Evolutionary conservation across 2,797 vertebrate genomes (phyloP), one percentile per base, ranked within the genome.

Genomic region (Halcyon badia): DNA sequence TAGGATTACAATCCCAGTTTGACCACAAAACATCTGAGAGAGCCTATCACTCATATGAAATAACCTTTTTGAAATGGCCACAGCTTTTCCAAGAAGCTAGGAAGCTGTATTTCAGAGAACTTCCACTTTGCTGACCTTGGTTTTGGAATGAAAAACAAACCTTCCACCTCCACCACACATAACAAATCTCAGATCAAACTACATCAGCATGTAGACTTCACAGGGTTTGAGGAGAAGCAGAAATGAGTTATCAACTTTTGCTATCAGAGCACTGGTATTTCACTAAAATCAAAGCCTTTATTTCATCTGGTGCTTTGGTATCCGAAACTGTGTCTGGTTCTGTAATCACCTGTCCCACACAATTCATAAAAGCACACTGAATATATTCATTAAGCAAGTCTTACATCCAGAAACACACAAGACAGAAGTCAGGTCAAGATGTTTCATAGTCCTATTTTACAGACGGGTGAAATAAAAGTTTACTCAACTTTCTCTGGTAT

Each of bases 281-380:
- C 62, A 39, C 73, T 94, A 66, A 93, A 95, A 72, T 79, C 82
- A 93, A 90, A 84, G 4, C n/a, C 44, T 94, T 82, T 96, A 82
- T 88, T 88, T 93, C 35, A 72, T 26, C 42, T 65, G 18, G 20
- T 91, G 33, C 46, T 86, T 81, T 58, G 41, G 17, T 71, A 75
- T 77, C 84, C 89, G 84, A 71, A 84, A 52, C 6, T 42, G 4
- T 62, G 21, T 84, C 86, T 87, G 16, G 15, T 56, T 84, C 62
- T 85, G 21, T 64, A 86, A 61, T 33, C 11, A 46, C 33, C 52
- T 65, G 41, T 31, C 19, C 30, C 5, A 14, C 21, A 37, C 9
- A 56, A 14, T 60, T 83, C 48, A 60, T 61, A 81, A 87, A 81
- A 61, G 14, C 30, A 44, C 46, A 39, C 13, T 20, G 37, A 85